Conservation (phyloP, 2,888 invertebrate species). For the Metopia argyrocephala region DNA sequence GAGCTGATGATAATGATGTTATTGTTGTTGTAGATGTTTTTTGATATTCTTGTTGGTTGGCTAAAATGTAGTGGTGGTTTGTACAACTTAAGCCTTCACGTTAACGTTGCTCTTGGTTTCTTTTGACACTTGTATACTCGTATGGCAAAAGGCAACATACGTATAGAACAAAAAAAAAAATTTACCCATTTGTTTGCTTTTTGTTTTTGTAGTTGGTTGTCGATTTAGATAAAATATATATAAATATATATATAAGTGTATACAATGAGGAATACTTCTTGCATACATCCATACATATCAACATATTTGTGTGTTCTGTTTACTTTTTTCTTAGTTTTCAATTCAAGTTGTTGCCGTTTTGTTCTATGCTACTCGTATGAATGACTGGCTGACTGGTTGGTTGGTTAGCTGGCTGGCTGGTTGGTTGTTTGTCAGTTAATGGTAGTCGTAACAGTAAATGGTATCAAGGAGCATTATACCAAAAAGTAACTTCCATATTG, state of each 20-base stretch:
- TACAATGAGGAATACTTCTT: neutral
- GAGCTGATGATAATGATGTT: constrained; percentile 33
- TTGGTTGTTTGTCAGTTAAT: constrained; percentile 51
- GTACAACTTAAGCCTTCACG: constrained; percentile 53
- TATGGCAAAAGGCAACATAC: neutral
- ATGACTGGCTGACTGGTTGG: neutral
- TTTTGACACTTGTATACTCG: constrained; percentile 63
- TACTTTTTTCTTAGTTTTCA: too few relatives aligned
- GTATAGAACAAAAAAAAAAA: constrained; percentile 10
- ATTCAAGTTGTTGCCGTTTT: too few relatives aligned
- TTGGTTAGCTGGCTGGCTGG: constrained; percentile 21
- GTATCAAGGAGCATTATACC: constrained; percentile 59
- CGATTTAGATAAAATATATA: constrained; percentile 60
- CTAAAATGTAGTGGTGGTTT: constrained; percentile 32
- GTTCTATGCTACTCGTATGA: too few relatives aligned
- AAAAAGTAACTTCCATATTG: constrained; percentile 59
- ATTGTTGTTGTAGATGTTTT: constrained; percentile 45
- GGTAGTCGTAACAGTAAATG: constrained; percentile 63
- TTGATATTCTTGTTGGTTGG: constrained; percentile 53
- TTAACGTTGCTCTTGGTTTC: constrained; percentile 58
- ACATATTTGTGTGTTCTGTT: neutral
- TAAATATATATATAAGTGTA: constrained; percentile 19
- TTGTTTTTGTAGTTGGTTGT: constrained; percentile 10
- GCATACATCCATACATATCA: too few relatives aligned
- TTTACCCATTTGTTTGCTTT: constrained; percentile 9